Evolutionary conservation across 2,797 vertebrate genomes (phyloP).

Genomic region (Eulemur rubriventer): DNA sequence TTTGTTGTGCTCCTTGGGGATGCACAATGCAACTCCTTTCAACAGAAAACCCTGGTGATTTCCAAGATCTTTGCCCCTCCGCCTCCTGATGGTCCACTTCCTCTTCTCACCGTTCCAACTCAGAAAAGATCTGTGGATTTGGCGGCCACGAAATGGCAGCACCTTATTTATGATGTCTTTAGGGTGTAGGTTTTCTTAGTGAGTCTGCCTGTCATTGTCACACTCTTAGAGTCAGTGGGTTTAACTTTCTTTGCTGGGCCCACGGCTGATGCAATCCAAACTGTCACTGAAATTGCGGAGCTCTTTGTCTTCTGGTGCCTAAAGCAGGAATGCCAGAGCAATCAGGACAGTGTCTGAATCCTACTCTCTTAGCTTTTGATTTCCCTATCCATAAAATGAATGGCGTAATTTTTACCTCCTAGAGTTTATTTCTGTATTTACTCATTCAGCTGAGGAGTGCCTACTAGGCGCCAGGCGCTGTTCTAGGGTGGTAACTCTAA

Average conservation of each 20-base stretch:
- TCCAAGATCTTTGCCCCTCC: neutral
- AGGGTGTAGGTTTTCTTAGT: neutral
- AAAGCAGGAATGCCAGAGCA: neutral
- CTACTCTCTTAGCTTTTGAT: neutral
- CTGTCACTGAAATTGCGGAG: neutral
- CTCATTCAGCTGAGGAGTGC: neutral
- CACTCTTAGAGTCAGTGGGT: neutral
- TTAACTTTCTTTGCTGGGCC: neutral
- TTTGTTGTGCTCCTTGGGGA: neutral
- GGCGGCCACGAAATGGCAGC: neutral
- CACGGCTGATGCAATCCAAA: neutral
- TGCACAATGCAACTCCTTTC: neutral
- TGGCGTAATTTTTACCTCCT: neutral
- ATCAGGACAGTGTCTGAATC: neutral
- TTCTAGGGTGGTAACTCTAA: neutral
- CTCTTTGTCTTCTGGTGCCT: neutral
- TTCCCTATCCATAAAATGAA: neutral
- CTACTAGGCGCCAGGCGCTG: neutral
- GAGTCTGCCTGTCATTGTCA: neutral
- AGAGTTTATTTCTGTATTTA: neutral
- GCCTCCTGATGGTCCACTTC: neutral
- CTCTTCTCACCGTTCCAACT: neutral
- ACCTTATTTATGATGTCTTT: neutral
- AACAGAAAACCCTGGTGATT: conserved; percentile 25
- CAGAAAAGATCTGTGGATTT: neutral